Evolutionary conservation across 2,797 vertebrate genomes (phyloP), one percentile per base, ranked within the genome.

Genomic region (Neosilurus mollespiculum): DNA sequence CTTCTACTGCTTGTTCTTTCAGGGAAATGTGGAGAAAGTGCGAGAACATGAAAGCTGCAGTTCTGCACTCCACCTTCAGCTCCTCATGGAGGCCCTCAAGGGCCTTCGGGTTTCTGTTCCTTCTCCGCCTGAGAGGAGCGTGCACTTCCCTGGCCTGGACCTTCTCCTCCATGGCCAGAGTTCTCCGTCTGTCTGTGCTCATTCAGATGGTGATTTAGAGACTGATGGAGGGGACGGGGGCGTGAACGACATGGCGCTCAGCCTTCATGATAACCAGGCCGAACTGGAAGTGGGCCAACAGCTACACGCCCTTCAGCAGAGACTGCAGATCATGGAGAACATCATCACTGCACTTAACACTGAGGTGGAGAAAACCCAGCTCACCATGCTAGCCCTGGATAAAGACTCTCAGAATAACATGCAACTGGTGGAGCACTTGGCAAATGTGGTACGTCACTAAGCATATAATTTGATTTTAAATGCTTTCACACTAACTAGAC

Each of bases 321-420:
- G 95, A 85, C 91, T 96, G 12, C 92, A 93, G 0, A 94, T 96
- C 30, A 95, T 95, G 51, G 96, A 96, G 90, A 96, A 96, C 82
- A 96, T 97, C 0, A 92, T 96, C 1, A 90, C 94, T 0, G 95
- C 95, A 75, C 94, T 97, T 83, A 95, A 95, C 76, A 93, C 95
- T 75, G 96, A 97, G 90, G 93, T 96, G 86, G 95, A 95, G 83
- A 92, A 91, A 82, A 94, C 94, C 0, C 90, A 93, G 72, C 54
- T 94, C 78, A 92, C 91, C 11, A 89, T 96, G 73, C 80, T 84
- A 0, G 90, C 93, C 37, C 91, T 94, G 75, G 90, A 91, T 83
- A 92, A 93, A 8, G 93, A 95, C 87, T 93, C 92, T n/a, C 91
- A 93, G 2, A 89, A 90, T 7, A 93, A 92, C 85, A 93, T 93